These are phyloP conservation scores for Rallus crepitans DNA, from an alignment of 2,797 vertebrate genomes.

Conservation along the genomic window DNA sequence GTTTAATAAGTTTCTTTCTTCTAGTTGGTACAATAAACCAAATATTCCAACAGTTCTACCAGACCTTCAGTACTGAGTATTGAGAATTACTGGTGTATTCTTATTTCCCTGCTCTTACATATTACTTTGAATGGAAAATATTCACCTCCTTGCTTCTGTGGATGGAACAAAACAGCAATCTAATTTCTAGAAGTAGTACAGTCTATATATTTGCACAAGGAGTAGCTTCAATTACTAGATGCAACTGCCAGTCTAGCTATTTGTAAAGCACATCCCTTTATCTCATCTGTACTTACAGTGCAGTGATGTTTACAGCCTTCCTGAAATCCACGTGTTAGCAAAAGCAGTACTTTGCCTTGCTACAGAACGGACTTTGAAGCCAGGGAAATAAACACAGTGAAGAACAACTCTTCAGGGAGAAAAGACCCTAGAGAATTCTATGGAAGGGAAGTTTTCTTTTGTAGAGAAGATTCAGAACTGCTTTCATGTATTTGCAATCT, in stretches of 20 bases:
- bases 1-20: not conserved
- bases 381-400: not conserved
- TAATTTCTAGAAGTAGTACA: not conserved
- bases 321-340: not conserved
- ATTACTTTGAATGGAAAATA: not conserved
- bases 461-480: not conserved
- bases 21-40: not conserved
- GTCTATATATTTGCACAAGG: not conserved
- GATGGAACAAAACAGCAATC: not conserved
- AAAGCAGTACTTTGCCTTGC: slow-evolving; percentile 12
- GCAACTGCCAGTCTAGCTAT: not conserved
- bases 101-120: not conserved
- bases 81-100: not conserved
- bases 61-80: not conserved
- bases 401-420: not conserved
- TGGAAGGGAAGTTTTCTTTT: not conserved
- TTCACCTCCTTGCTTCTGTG: not conserved
- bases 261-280: not conserved
- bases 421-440: not conserved
- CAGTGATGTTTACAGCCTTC: slow-evolving; percentile 1
- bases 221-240: not conserved
- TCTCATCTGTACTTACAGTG: not conserved
- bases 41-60: not conserved
- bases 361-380: not conserved
- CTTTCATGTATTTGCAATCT: not conserved